Percentiles rank a stretch among this genome's conserved stretches.
phyloP scores from a whole-genome alignment of 2,797 vertebrate genomes.

The Karalla daura region DNA sequence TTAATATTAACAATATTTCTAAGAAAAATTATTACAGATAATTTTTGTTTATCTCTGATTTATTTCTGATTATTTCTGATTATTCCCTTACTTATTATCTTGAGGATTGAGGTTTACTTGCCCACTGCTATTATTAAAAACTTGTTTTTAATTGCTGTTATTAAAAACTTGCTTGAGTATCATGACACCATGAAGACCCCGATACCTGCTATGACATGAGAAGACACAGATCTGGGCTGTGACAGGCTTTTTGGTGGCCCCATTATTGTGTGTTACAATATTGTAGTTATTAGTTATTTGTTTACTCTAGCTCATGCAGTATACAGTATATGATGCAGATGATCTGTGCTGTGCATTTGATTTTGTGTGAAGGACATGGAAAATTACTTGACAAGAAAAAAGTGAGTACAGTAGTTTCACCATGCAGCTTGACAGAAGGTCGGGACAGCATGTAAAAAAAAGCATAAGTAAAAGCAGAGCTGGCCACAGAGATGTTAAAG shows the following conservation, averaged over 20 bases:
- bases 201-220: background rate
- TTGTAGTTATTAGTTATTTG: background rate
- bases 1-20: no score
- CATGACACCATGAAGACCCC: constrained; percentile 25
- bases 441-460: constrained; percentile 73
- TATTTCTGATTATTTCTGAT: no score
- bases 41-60: no score
- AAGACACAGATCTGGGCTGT: background rate
- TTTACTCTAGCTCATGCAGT: background rate
- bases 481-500: constrained; percentile 74
- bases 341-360: constrained; percentile 9
- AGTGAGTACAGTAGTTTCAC: constrained; percentile 55
- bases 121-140: no score
- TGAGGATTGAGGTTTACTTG: no score
- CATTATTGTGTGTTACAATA: background rate
- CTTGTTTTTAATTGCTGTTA: no score
- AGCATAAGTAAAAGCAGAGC: constrained; percentile 77
- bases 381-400: constrained; percentile 55
- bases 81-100: no score
- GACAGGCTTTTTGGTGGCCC: background rate
- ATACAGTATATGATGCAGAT: background rate
- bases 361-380: constrained; percentile 35
- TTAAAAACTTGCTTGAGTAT: no score
- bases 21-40: no score
- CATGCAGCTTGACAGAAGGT: constrained; percentile 56